Base-by-base conservation (phyloP, 2,888 invertebrate species). In the Coremacera marginata region DNA sequence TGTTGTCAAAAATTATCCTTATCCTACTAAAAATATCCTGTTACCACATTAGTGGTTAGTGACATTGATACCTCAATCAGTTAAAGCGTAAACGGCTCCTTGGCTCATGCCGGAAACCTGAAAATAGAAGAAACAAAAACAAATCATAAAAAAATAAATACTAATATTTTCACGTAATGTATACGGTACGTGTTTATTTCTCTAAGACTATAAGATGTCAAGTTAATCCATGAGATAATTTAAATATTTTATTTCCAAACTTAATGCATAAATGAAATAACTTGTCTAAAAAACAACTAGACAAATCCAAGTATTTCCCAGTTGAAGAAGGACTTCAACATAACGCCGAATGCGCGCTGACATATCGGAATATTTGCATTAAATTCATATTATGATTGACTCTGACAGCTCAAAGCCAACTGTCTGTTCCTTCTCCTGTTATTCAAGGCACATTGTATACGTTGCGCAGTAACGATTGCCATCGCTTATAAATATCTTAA, bases 241-340 rank as follows among this genome's bases (percentile, higher is more conserved):
- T 83, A 83, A 81, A 84, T 82, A 86, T 81, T 86, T 88, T 88
- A 86, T 86, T 83, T 81, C 79, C 82, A 80, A 84, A 85, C 83
- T 83, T 83, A 86, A 82, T 82, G 82, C 79, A 44, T 73, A 82
- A 84, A 84, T 84, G 83, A 83, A 85, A 84, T 88, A 77, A 62
- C 62, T 62, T 72, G 49, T 25, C 25, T 63, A 74, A 78, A 78
- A 62, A 62, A 71, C 76, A 76, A 14, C 11, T 31, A 8, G 63
- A 3, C 27, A 25, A 44, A 44, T 3, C 44, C 44, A 44, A 44
- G 44, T 11, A 0, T 7, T 14, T 44, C 44, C 44, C 44, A 44
- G 44, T 11, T 25, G 25, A 22, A 60, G 57, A 60, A n/a, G 57
- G 57, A 60, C 7, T 65, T n/a, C 4, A 25, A n/a, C 52, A 16